Percentiles rank a stretch among this genome's conserved stretches.
Conservation (phyloP, 2,888 invertebrate genomes). For the Caenorhabditis sp. region DNA sequence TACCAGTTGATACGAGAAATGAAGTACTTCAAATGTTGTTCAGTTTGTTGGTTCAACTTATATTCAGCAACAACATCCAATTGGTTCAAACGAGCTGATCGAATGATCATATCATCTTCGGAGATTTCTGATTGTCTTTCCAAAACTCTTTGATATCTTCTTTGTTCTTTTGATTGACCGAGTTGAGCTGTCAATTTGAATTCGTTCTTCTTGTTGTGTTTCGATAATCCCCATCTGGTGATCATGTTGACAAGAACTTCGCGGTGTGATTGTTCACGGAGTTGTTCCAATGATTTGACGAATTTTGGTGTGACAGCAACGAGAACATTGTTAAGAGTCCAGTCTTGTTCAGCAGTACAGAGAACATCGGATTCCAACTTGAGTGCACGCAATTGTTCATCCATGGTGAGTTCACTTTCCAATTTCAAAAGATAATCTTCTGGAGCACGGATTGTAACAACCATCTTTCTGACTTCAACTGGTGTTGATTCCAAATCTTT, state of each 20-base stretch:
- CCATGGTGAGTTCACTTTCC: slow-evolving; percentile 5
- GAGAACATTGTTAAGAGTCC: slow-evolving; percentile 50
- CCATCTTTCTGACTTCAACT: slow-evolving; percentile 27
- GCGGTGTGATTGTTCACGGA: slow-evolving; percentile 51
- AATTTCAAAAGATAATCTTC: slow-evolving; percentile 3
- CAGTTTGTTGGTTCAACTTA: slow-evolving; percentile 43
- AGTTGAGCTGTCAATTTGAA: slow-evolving; percentile 38
- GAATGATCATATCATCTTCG: slow-evolving; percentile 41
- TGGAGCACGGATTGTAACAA: slow-evolving; percentile 29
- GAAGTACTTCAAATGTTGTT: slow-evolving; percentile 35
- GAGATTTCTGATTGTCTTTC: slow-evolving; percentile 32
- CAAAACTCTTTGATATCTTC: slow-evolving; percentile 31
- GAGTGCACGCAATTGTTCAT: slow-evolving; percentile 29
- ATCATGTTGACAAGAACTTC: slow-evolving; percentile 41
- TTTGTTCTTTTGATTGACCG: slow-evolving; percentile 44
- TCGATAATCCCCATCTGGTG: slow-evolving; percentile 43
- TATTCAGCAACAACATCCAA: slow-evolving; percentile 54
- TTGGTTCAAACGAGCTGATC: slow-evolving; percentile 48
- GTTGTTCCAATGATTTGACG: slow-evolving; percentile 43
- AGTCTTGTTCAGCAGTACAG: slow-evolving; percentile 1
- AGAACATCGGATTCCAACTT: slow-evolving; percentile 35
- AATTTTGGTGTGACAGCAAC: slow-evolving; percentile 26
- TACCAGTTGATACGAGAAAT: slow-evolving; percentile 56
- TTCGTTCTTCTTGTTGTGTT: slow-evolving; percentile 40
- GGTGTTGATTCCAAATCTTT: slow-evolving; percentile 26